Percentiles rank a stretch among this genome's conserved stretches.
Evolutionary conservation across 2,797 vertebrate species (phyloP).

Genomic region (Limnodromus scolopaceus): DNA sequence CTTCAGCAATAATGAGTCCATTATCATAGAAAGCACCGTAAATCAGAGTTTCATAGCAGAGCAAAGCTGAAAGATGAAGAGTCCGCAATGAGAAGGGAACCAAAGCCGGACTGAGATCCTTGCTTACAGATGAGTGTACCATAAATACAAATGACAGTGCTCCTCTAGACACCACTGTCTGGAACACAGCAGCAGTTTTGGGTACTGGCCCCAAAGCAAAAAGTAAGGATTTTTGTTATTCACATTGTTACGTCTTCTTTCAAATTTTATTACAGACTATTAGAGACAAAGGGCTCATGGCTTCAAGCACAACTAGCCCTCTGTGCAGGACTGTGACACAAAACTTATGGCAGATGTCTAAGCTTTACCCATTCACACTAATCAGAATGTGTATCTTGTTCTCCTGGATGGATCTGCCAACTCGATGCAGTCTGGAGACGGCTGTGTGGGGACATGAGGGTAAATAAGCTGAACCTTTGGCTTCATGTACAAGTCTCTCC

Average conservation of each 20-base stretch:
- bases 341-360: neutral
- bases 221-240: neutral
- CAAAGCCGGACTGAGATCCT: neutral
- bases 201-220: neutral
- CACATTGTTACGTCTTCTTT: rapidly evolving
- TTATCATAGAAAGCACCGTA: neutral
- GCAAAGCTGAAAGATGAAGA: neutral
- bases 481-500: neutral
- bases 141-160: neutral
- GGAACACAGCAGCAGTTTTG: neutral
- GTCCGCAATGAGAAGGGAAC: neutral
- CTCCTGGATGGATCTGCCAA: neutral
- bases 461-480: neutral
- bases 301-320: neutral
- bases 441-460: neutral
- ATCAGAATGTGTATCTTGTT: neutral
- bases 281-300: neutral
- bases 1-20: neutral
- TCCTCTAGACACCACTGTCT: neutral
- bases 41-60: neutral
- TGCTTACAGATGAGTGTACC: neutral
- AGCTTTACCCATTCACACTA: neutral
- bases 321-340: neutral
- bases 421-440: neutral
- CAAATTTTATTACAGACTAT: neutral